Percentiles rank a stretch among this genome's conserved stretches.
phyloP scores from a whole-genome alignment of 2,888 invertebrate genomes.

The Lasioglossum malachurum region DNA sequence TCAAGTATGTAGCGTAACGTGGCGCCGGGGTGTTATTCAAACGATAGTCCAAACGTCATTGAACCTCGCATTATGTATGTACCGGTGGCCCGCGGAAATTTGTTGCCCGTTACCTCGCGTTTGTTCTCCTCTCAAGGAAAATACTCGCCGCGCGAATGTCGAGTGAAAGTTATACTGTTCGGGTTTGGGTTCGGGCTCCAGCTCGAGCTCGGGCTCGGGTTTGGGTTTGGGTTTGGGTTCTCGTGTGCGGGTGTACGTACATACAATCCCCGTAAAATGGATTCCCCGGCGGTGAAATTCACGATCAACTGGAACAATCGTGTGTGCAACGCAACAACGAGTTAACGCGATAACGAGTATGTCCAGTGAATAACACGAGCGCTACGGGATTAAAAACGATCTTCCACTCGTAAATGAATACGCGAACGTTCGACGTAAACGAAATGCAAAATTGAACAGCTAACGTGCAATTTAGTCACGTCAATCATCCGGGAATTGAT shows the following conservation, averaged over 20 bases:
- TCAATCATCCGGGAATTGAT: background rate
- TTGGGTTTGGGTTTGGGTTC: background rate
- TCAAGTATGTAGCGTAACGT: conserved; percentile 58
- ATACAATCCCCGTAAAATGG: conserved; percentile 33
- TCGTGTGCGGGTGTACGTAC: background rate
- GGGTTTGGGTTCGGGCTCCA: background rate
- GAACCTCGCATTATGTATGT: conserved; percentile 53
- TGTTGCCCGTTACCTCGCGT: conserved; percentile 45
- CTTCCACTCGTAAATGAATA: conserved; percentile 23
- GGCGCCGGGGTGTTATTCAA: conserved; percentile 62
- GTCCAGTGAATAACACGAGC: conserved; percentile 16
- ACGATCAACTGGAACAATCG: conserved; percentile 37
- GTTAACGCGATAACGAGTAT: conserved; percentile 43
- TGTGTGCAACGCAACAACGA: conserved; percentile 26
- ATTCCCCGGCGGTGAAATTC: conserved; percentile 36
- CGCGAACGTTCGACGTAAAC: conserved; percentile 21
- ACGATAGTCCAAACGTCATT: conserved; percentile 66
- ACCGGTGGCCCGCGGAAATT: conserved; percentile 44
- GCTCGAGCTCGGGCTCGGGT: background rate
- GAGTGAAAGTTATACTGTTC: conserved; percentile 36
- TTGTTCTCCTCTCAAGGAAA: conserved; percentile 49
- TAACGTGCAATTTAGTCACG: conserved; percentile 9
- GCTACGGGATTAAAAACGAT: conserved; percentile 43
- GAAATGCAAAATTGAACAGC: conserved; percentile 28
- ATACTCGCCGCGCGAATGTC: conserved; percentile 20